Conservation (phyloP, 2,113 vertebrate species). For the Cricetomys ansorgei region DNA sequence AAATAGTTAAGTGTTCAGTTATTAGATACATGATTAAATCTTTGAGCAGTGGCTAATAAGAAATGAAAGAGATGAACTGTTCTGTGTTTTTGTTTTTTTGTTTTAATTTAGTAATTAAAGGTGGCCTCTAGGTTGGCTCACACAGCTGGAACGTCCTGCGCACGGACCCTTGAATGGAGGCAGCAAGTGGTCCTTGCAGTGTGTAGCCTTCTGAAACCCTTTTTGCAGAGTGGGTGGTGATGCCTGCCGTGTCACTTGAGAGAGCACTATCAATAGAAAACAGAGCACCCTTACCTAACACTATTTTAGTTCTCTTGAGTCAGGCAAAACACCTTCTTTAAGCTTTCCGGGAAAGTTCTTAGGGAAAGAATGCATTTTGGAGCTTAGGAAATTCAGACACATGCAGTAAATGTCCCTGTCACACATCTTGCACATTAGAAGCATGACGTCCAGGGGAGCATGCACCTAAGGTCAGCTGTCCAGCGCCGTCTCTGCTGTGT, state of each 20-base stretch:
- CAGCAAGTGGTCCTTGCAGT: not conserved
- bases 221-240: not conserved
- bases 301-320: not conserved
- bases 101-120: not conserved
- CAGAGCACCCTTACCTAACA: not conserved
- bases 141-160: no score
- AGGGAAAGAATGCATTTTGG: not conserved
- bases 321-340: not conserved
- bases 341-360: slow-evolving; percentile 9
- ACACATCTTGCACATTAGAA: not conserved
- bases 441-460: not conserved
- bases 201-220: not conserved
- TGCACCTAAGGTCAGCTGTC: not conserved
- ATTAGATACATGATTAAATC: not conserved
- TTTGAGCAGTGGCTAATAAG: not conserved
- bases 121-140: not conserved
- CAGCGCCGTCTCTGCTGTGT: not conserved
- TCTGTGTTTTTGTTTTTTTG: not conserved
- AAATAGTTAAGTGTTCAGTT: not conserved
- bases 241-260: not conserved
- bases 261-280: not conserved
- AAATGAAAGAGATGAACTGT: not conserved
- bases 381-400: no score
- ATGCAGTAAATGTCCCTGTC: not conserved
- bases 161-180: not conserved